Evolutionary conservation across 2,113 vertebrate species (phyloP), one percentile per base, ranked within the genome.

Genomic region (Brienomyrus longianalis): DNA sequence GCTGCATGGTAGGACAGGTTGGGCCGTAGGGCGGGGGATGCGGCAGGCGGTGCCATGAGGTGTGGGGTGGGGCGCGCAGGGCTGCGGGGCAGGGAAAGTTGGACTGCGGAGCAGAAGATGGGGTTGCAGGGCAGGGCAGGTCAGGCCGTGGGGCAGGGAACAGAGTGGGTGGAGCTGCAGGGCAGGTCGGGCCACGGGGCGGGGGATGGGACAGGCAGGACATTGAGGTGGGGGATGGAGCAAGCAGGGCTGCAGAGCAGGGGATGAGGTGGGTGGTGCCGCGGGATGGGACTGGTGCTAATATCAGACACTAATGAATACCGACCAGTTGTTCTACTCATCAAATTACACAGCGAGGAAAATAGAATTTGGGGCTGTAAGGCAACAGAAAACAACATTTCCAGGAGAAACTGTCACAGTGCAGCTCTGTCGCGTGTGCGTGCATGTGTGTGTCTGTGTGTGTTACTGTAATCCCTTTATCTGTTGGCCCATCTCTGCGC

Each of bases 241-340:
- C 43, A 17, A 43, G 80, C 39, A 39, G 39, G 39, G 39, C 39
- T 39, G 39, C 2, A 2, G 80, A 3, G 70, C 35, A 35, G 70
- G 9, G 70, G 9, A 39, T 31, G 62, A 31, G 39, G 39, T 39
- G 39, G 39, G 62, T 13, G 80, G 47, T 21, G 47, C 39, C 0
- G 17, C 23, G 5, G 92, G 54, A 21, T 56, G 54, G 54, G 54
- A 21, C 70, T 39, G 70, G 11, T 77, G 70, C 80, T 48, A 94
- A 93, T 90, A 92, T 93, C 91, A 92, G 91, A 92, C 93, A 94
- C 94, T 95, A 93, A 94, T 92, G 93, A 94, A 93, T 94, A 91
- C 92, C 48, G 50, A 93, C 95, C 95, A 95, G 95, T 96, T 95
- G 94, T 94, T 95, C 94, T 93, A 94, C 95, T 96, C 95, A 95